Conservation (phyloP, 2,113 vertebrate species). For the Leptobrachium ailaonicum region DNA sequence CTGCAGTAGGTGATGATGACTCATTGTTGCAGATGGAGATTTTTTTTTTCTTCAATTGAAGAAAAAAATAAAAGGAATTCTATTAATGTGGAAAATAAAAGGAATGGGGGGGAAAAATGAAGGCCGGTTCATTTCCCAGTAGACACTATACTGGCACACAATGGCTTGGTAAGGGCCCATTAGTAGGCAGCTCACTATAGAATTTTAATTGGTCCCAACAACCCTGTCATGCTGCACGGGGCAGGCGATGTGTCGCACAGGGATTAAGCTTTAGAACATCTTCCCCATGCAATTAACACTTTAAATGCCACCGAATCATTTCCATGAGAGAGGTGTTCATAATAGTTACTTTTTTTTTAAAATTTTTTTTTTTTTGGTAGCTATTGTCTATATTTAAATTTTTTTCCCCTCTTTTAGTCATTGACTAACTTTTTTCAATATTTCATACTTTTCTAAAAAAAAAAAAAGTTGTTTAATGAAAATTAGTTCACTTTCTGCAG, state of each 20-base stretch:
- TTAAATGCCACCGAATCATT: no score
- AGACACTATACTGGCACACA: conserved; percentile 11
- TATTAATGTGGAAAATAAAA: conserved; percentile 29
- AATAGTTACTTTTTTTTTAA: no score
- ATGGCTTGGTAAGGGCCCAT: conserved; percentile 8
- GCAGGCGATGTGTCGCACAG: conserved; percentile 11
- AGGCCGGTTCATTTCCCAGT: conserved; percentile 26
- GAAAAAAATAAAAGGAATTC: conserved; percentile 58
- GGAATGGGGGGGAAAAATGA: not conserved
- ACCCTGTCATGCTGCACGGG: conserved; percentile 25
- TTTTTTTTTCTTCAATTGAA: conserved; percentile 49
- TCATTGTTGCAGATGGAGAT: conserved; percentile 68
- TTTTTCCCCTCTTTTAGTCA: no score
- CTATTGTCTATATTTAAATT: no score
- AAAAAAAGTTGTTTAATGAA: no score
- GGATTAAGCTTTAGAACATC: conserved; percentile 4
- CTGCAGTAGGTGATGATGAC: conserved; percentile 65
- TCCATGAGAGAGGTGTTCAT: no score
- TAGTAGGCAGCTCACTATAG: conserved; percentile 6
- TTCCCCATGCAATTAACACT: no score
- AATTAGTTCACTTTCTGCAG: no score
- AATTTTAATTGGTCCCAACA: conserved; percentile 33
- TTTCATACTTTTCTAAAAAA: no score
- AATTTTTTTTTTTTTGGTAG: no score
- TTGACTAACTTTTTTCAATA: no score